Evolutionary conservation across 2,113 vertebrate species (phyloP), one percentile per base, ranked within the genome.

Genomic region (Pollimyrus isidori): DNA sequence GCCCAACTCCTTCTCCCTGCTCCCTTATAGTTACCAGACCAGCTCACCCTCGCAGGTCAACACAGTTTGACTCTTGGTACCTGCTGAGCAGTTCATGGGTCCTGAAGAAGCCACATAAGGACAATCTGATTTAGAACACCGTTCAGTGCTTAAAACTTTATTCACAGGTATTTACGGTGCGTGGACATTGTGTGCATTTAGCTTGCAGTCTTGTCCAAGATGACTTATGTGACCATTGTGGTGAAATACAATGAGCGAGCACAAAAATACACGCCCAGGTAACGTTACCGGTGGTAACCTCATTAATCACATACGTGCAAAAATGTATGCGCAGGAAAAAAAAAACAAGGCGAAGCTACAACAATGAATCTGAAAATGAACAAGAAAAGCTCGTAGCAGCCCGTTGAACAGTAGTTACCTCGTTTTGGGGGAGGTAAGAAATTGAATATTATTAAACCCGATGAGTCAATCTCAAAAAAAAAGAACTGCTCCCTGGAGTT

Each of bases 201-300:
- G 15, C 50, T 53, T 30, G 50, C n/a, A 87, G 26, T 26, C 26
- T 52, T 87, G 85, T 87, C 50, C 85, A 39, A 26, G 50, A 52
- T 52, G 85, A 87, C 49, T 87, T 84, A 84, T 84, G 42, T 84
- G 82, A 23, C 49, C 48, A 86, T 52, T 52, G 49, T 52, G 48
- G 85, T 17, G 45, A 86, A 35, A 35, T 86, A 52, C 49, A 53
- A 86, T 86, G 49, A 52, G 48, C 30, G 1, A 53, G 85, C 49
- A 50, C 35, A 86, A 86, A 86, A 52, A 35, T 48, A 84, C 45
- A 35, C 23, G 10, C 2, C 85, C 48, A 26, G 23, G n/a, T 52
- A n/a, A 45, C 46, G 15, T 17, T 53, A 86, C 10, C 0, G 13
- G 26, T 10, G 1, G 15, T 86, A 86, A 30, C 85, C 46, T 48